Percentiles rank a stretch among this genome's conserved stretches.
phyloP scores from a whole-genome alignment of 2,797 vertebrate genomes.

The Cryptoblepharus egeriae region DNA sequence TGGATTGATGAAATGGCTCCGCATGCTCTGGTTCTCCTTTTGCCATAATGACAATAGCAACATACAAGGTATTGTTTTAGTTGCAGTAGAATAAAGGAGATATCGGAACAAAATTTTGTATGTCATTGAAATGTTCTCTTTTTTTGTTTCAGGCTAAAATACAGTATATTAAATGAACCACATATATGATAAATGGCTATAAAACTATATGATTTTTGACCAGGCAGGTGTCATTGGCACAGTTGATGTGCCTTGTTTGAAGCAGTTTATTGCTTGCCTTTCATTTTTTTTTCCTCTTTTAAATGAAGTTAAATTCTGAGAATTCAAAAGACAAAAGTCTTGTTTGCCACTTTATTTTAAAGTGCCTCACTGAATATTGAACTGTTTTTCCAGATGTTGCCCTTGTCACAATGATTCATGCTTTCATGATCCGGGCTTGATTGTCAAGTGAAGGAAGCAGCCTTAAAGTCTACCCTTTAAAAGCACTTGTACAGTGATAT shows the following conservation, averaged over 20 bases:
- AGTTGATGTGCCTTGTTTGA: conserved; percentile 48
- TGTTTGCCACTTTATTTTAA: conserved; percentile 45
- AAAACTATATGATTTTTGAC: conserved; percentile 51
- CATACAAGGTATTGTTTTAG: too few species aligned
- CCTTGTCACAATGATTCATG: conserved; percentile 21
- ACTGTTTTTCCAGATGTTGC: conserved; percentile 9
- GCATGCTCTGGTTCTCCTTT: conserved; percentile 61
- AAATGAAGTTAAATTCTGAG: conserved; percentile 60
- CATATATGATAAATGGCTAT: conserved; percentile 61
- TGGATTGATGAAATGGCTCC: conserved; percentile 63
- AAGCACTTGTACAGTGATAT: fast-evolving
- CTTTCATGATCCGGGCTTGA: conserved; percentile 3
- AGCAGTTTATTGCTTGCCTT: conserved; percentile 58
- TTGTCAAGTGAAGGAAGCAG: conserved; percentile 21
- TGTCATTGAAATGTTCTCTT: conserved; percentile 65
- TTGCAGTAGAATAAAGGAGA: conserved; percentile 29
- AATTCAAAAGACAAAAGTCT: conserved; percentile 41
- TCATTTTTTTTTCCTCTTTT: conserved; percentile 42
- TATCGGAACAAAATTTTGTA: conserved; percentile 67
- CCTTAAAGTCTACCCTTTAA: neutral
- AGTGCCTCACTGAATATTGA: conserved; percentile 39
- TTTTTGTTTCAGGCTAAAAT: conserved; percentile 66
- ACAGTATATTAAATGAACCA: too few species aligned
- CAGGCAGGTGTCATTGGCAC: conserved; percentile 53
- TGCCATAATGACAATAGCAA: too few species aligned